Conservation (phyloP, 2,797 vertebrate genomes). For the Vultur gryphus region DNA sequence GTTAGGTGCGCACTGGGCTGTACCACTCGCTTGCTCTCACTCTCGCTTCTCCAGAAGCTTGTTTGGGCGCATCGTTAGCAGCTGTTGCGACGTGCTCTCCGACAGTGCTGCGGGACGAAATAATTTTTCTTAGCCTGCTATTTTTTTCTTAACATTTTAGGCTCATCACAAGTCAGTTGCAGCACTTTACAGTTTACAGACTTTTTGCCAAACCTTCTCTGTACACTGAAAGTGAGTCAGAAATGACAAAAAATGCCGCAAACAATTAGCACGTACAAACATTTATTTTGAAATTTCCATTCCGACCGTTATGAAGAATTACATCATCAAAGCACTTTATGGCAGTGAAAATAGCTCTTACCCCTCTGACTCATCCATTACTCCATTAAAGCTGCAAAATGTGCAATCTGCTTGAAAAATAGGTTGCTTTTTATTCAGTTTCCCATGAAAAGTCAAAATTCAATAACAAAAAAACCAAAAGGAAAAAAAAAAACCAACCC, state of each 20-base stretch:
- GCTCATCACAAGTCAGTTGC: background rate
- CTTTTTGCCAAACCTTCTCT: background rate
- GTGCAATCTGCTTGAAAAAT: conserved; percentile 84
- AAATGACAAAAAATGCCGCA: conserved; percentile 63
- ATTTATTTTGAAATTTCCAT: conserved; percentile 83
- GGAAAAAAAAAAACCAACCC: background rate
- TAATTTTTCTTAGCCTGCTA: background rate
- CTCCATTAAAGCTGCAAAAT: conserved; percentile 85
- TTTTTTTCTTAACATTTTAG: background rate
- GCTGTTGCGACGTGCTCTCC: background rate
- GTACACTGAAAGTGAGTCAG: conserved; percentile 8
- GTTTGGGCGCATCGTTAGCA: fast-evolving
- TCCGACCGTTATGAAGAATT: conserved; percentile 77
- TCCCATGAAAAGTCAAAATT: conserved; percentile 75
- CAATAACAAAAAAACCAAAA: background rate
- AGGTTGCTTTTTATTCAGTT: conserved; percentile 79
- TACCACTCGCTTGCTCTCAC: fast-evolving
- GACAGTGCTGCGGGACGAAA: background rate
- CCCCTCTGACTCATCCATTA: conserved; percentile 77
- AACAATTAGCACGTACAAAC: conserved; percentile 78
- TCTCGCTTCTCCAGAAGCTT: background rate
- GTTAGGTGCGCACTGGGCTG: background rate
- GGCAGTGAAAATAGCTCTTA: conserved; percentile 84
- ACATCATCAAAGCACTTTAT: conserved; percentile 83
- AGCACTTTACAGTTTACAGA: background rate